A percentile compares a stretch with the other conserved stretches of the same genome.
Evolutionary conservation across 2,888 invertebrate genomes (phyloP).

Genomic region (Thereva nobilitata): DNA sequence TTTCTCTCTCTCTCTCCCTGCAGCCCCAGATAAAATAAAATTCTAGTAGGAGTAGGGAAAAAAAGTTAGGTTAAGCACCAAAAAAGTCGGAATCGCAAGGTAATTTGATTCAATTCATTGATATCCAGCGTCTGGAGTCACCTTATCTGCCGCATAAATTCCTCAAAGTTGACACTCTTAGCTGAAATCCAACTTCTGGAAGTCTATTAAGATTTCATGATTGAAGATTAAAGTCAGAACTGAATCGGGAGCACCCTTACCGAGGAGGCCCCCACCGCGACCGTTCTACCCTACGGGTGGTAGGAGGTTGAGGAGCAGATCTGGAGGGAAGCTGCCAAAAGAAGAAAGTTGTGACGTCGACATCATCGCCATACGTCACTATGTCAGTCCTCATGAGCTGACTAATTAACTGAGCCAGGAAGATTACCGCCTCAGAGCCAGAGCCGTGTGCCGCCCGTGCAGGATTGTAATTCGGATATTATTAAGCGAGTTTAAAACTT

Average conservation of each 20-base stretch:
- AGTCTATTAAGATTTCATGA: constrained; percentile 33
- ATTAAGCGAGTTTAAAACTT: constrained; percentile 20
- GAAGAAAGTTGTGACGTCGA: no score
- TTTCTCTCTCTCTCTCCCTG: no score
- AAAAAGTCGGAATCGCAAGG: constrained; percentile 58
- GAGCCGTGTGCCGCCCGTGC: neutral
- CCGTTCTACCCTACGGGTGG: neutral
- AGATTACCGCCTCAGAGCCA: constrained; percentile 7
- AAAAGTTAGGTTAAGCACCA: constrained; percentile 43
- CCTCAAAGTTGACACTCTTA: constrained; percentile 24
- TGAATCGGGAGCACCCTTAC: constrained; percentile 6
- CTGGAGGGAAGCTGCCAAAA: no score
- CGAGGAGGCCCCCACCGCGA: constrained; percentile 15
- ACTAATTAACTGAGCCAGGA: constrained; percentile 21
- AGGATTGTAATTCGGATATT: constrained; percentile 10
- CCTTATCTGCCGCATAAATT: constrained; percentile 15
- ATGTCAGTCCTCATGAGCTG: constrained; percentile 24
- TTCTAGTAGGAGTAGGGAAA: constrained; percentile 7
- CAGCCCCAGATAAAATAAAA: neutral
- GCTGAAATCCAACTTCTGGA: constrained; percentile 15
- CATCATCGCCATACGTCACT: no score
- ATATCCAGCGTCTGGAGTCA: constrained; percentile 45
- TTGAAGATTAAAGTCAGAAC: constrained; percentile 26
- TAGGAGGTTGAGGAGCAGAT: no score
- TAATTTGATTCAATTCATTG: constrained; percentile 59